Evolutionary conservation across 1,140 invertebrate species (phyloP).

Genomic region (Hycleus phaleratus): DNA sequence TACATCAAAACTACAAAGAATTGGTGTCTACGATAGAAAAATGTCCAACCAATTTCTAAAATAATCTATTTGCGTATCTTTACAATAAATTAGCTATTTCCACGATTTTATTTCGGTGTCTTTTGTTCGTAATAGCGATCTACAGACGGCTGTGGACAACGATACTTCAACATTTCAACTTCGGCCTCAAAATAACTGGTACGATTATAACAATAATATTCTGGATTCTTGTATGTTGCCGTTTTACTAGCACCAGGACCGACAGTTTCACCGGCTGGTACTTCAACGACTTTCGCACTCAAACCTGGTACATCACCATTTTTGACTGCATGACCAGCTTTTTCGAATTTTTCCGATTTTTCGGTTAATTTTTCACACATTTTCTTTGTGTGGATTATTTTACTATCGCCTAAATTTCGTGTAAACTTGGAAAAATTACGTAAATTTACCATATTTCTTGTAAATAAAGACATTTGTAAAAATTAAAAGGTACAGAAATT

Average conservation of each 20-base stretch:
- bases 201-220: conserved; percentile 76
- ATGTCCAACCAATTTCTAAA: conserved; percentile 1
- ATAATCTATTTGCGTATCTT: conserved; percentile 6
- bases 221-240: conserved; percentile 73
- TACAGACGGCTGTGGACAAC: conserved; percentile 62
- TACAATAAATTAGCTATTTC: conserved; percentile 15
- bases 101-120: background rate
- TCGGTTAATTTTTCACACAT: background rate
- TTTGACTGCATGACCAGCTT: background rate
- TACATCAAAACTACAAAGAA: conserved; percentile 23
- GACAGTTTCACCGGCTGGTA: conserved; percentile 46
- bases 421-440: conserved; percentile 25
- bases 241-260: conserved; percentile 65
- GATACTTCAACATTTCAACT: conserved; percentile 71
- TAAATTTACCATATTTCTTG: background rate
- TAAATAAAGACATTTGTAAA: background rate
- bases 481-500: background rate
- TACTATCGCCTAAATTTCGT: conserved; percentile 26
- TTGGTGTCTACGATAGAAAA: conserved; percentile 12
- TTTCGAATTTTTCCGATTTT: background rate
- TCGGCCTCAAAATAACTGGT: conserved; percentile 77
- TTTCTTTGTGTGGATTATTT: conserved; percentile 32
- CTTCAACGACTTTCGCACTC: conserved; percentile 51
- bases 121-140: conserved; percentile 16
- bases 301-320: conserved; percentile 52